Evolutionary conservation across 2,113 vertebrate species (phyloP), one percentile per base, ranked within the genome.

Genomic region (Mirza zaza): DNA sequence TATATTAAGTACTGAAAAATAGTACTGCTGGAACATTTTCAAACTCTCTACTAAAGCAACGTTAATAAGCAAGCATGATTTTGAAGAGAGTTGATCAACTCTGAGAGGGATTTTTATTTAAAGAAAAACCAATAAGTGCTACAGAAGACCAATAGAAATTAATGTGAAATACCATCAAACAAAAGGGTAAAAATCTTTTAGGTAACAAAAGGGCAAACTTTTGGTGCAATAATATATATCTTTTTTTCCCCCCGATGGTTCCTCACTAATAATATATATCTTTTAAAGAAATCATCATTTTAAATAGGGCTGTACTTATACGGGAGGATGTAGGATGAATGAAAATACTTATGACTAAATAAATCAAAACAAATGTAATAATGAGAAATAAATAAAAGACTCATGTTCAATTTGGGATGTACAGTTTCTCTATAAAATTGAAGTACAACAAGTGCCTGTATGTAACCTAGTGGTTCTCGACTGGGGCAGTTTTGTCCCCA

Each of bases 381-480:
- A 70, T 81, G 45, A 82, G 18, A 83, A 86, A 87, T 20, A 86
- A 67, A 77, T 11, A 90, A 84, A 57, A 57, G 34, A 67, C 12
- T 1, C 20, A 8, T 71, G 25, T 67, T 86, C n/a, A 68, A 32
- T 50, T 73, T 93, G 61, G 14, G 21, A 61, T 92, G 94, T 97
- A 77, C 27, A 79, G 79, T 97, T 73, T 93, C 59, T 82, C 81
- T 65, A 45, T 80, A 92, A 87, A 87, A 39, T 76, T 82, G 57
- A 93, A 61, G 82, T 39, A 71, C 68, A 71, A 36, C 45, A 92
- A 76, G 13, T 73, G 34, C 73, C 39, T 73, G 34, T 75, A 61
- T 83, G 34, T 75, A 73, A 36, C 12, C 57, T 92, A 61, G 42
- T 77, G 39, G 52, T 79, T 95, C 27, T 59, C 7, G 36, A 12